Base-by-base conservation (phyloP, 2,888 invertebrate genomes). In the Tigriopus californicus region DNA sequence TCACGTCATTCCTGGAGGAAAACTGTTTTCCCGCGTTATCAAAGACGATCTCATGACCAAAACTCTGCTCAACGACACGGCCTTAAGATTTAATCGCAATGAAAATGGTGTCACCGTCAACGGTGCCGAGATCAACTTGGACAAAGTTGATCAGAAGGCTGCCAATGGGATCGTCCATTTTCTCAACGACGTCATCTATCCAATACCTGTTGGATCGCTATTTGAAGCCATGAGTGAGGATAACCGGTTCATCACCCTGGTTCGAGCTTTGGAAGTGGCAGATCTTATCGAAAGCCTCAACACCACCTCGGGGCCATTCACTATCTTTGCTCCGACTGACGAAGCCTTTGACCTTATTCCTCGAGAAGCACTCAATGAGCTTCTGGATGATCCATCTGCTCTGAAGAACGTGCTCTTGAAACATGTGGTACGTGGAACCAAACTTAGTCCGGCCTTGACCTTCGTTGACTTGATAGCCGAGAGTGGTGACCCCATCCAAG, bases 81-180 rank as follows among this genome's bases (percentile, higher is more conserved):
- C 15, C 13, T 18, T 49, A 5, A 18, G 49, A 15, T 20, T 49
- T 8, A 49, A 18, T 5, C 15, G 22, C 13, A 49, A 49, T 11
- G 49, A 15, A 13, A 49, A 49, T 22, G 49, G 49, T 13, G 22
- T 49, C 22, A 49, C 49, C 22, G 22, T 49, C 20, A 49, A 49
- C 11, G 49, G 49, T 13, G 49, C 49, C 2, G 20, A 49, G 20
- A 5, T 49, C 20, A 49, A 20, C 5, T 13, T 13, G 49, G 15
- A 18, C 13, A 20, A 20, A 22, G 22, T 20, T 13, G 49, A 49
- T 63, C 66, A 65, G 1, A 65, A 65, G 58, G 66, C 66, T 41
- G 64, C 64, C 53, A 66, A 66, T 54, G 66, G 66, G 18, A 64
- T 66, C 20, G 66, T 66, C 51, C 66, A 66, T 59, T 65, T 66